Conservation (phyloP, 37 sponge, comb jelly and placozoan species). For the Lycopodina hypogea region DNA sequence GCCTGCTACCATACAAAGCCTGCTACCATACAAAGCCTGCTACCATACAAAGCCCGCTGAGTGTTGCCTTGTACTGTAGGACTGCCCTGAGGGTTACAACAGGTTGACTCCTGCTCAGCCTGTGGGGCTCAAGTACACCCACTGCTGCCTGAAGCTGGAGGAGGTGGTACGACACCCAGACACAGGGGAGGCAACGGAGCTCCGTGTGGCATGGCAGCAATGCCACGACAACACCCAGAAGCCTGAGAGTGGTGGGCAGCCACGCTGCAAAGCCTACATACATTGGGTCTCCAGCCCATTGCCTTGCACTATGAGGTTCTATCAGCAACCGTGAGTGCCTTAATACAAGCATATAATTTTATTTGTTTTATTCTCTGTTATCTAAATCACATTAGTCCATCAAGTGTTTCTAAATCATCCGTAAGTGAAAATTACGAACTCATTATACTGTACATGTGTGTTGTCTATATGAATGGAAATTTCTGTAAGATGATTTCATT, state of each 20-base stretch:
- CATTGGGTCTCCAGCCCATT: conserved; percentile 91
- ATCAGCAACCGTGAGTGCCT: conserved; percentile 63
- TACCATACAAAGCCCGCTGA: no score
- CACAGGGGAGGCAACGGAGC: conserved; percentile 55
- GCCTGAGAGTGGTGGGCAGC: background rate
- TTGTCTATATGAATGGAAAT: no score
- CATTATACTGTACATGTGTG: no score
- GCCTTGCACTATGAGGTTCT: conserved; percentile 70
- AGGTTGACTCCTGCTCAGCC: conserved; percentile 80
- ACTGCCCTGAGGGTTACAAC: conserved; percentile 44
- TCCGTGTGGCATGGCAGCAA: conserved; percentile 45
- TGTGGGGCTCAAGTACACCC: conserved; percentile 89
- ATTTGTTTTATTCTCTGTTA: no score
- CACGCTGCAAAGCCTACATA: conserved; percentile 89
- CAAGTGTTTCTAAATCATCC: no score
- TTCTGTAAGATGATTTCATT: no score
- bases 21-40: no score
- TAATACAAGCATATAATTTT: no score
- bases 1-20: no score
- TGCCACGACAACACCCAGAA: conserved; percentile 11
- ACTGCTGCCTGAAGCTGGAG: conserved; percentile 57
- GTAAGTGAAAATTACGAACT: no score
- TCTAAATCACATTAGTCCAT: no score
- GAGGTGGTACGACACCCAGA: conserved; percentile 63
- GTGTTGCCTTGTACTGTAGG: no score